A percentile compares a stretch with the other conserved stretches of the same genome.
phyloP scores from a whole-genome alignment of 2,113 vertebrate genomes.

The Phainopepla nitens region DNA sequence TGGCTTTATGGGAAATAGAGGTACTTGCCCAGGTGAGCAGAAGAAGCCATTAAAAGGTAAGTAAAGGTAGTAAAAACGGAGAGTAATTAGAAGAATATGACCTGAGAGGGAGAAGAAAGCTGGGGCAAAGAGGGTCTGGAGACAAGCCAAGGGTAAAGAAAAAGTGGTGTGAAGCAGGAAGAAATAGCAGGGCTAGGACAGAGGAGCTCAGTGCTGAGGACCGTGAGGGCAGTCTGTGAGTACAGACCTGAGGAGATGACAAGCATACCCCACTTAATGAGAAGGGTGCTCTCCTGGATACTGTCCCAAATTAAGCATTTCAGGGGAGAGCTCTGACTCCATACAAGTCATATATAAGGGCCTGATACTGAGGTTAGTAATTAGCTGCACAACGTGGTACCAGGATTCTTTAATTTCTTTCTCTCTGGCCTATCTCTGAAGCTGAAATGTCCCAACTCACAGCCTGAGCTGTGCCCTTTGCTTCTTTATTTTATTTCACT shows the following conservation, averaged over 20 bases:
- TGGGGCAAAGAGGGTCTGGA: neutral
- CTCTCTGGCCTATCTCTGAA: neutral
- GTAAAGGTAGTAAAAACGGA: neutral
- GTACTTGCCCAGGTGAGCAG: accelerated
- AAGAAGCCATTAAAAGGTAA: neutral
- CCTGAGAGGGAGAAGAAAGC: neutral
- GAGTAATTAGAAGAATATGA: neutral
- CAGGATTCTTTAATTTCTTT: neutral
- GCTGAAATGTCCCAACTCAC: neutral
- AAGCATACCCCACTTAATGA: accelerated
- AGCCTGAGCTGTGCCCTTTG: constrained; percentile 12
- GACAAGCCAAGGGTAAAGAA: neutral
- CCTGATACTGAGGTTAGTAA: neutral
- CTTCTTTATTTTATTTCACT: constrained; percentile 25
- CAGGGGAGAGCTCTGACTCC: neutral
- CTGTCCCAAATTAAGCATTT: neutral
- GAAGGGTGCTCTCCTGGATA: neutral
- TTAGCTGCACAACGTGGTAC: neutral
- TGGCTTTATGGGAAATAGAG: neutral
- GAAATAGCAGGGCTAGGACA: neutral
- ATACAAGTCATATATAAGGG: accelerated
- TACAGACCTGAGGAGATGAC: neutral
- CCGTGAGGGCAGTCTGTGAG: accelerated
- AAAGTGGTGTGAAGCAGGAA: neutral
- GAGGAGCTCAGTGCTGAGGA: neutral